Conservation (phyloP, 2,113 vertebrate genomes). For the Phocoena sinus region DNA sequence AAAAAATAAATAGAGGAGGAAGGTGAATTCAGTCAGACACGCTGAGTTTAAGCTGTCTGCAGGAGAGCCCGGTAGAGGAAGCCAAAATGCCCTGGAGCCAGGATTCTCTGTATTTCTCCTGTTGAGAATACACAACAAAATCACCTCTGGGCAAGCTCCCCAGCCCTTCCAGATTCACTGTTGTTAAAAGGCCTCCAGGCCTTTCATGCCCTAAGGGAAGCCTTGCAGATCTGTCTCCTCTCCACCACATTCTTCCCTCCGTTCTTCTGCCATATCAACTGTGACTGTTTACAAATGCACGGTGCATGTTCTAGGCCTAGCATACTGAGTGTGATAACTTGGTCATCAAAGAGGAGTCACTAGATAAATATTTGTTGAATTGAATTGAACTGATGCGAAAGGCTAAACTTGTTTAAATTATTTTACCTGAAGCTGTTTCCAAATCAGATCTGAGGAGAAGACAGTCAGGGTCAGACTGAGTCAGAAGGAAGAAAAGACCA, state of each 20-base stretch:
- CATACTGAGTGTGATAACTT: too few relatives aligned
- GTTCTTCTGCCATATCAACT: neutral
- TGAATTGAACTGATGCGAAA: neutral
- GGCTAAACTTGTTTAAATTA: neutral
- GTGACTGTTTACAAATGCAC: neutral
- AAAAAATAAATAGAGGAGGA: neutral
- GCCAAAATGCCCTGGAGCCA: neutral
- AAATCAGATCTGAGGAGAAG: neutral
- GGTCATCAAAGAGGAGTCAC: neutral
- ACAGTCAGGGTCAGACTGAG: neutral
- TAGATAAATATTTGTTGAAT: conserved; percentile 17
- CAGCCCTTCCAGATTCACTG: neutral
- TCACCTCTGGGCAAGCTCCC: neutral
- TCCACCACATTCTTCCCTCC: neutral
- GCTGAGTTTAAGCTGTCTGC: neutral
- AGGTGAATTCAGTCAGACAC: neutral
- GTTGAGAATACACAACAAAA: neutral
- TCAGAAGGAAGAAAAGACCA: neutral
- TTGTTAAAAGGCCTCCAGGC: neutral
- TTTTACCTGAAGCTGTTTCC: neutral
- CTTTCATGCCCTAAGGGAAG: neutral
- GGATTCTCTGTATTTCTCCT: neutral
- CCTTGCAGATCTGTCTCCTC: neutral
- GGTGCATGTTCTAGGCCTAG: neutral
- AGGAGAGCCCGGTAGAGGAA: neutral